phyloP scores from a whole-genome alignment of 2,888 invertebrate species.

The Drosophila rellima region DNA sequence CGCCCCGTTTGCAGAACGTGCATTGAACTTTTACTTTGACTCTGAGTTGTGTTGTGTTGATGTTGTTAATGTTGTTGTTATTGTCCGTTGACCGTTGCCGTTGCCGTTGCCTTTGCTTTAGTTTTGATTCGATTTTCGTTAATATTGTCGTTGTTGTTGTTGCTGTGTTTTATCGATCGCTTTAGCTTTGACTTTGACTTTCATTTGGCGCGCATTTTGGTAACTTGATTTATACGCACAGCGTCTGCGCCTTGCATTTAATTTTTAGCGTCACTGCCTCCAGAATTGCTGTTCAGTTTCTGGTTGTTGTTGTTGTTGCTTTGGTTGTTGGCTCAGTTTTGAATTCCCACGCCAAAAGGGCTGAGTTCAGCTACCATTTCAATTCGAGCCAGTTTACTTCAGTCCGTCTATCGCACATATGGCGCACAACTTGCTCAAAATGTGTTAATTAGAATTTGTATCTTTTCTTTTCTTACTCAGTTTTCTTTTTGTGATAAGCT shows the following conservation, averaged over 20 bases:
- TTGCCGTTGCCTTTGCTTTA: slow-evolving; percentile 64
- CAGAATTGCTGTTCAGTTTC: slow-evolving; percentile 41
- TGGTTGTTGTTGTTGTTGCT: slow-evolving; percentile 10
- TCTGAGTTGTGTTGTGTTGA: slow-evolving; percentile 26
- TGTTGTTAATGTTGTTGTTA: slow-evolving; percentile 35
- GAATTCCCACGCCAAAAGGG: slow-evolving; percentile 72
- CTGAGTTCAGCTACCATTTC: slow-evolving; percentile 42
- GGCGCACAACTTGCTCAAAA: slow-evolving; percentile 63
- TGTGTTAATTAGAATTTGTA: slow-evolving; percentile 76
- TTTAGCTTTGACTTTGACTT: slow-evolving; percentile 67
- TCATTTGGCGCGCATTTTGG: slow-evolving; percentile 66
- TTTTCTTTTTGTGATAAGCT: slow-evolving; percentile 9
- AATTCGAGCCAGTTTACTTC: slow-evolving; percentile 25
- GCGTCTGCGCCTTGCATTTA: slow-evolving; percentile 64
- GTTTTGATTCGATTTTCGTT: slow-evolving; percentile 69
- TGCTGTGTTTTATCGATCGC: slow-evolving; percentile 55
- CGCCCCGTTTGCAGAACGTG: slow-evolving; percentile 78
- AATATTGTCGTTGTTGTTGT: no score
- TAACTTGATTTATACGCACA: slow-evolving; percentile 63
- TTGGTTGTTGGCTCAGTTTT: slow-evolving; percentile 31
- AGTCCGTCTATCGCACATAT: slow-evolving; percentile 70
- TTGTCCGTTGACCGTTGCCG: slow-evolving; percentile 39
- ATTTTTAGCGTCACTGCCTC: slow-evolving; percentile 82
- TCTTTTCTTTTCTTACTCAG: slow-evolving; percentile 18
- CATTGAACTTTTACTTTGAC: slow-evolving; percentile 77